Evolutionary conservation across 2,888 invertebrate species (phyloP).

Genomic region (Himalopsyche kuldschensis): DNA sequence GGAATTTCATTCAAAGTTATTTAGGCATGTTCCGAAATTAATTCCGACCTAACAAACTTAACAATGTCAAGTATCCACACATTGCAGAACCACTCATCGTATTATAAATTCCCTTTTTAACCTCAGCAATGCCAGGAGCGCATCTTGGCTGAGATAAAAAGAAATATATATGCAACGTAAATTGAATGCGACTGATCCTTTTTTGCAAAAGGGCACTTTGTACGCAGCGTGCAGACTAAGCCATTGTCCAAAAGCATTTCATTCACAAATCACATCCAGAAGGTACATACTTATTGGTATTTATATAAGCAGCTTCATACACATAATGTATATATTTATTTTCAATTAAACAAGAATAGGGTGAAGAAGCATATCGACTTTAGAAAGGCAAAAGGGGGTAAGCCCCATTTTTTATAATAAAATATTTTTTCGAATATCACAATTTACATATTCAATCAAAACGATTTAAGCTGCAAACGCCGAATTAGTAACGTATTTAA

Average conservation of each 20-base stretch:
- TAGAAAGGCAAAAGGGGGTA: too few relatives aligned
- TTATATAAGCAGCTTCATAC: too few relatives aligned
- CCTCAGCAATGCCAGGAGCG: background rate
- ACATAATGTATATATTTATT: too few relatives aligned
- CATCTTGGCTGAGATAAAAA: background rate
- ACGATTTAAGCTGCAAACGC: too few relatives aligned
- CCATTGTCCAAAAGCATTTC: conserved; percentile 5
- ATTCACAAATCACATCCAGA: background rate
- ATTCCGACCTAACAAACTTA: background rate
- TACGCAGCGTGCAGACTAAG: background rate
- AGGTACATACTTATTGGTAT: background rate
- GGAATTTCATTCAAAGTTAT: background rate
- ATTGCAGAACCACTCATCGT: background rate
- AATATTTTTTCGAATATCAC: too few relatives aligned
- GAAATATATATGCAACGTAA: background rate
- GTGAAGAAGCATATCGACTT: too few relatives aligned
- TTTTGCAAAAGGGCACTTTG: background rate
- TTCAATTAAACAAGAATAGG: too few relatives aligned
- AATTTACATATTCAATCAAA: too few relatives aligned
- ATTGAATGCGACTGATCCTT: background rate
- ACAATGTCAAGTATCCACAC: background rate
- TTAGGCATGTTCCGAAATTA: background rate
- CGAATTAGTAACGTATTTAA: too few relatives aligned
- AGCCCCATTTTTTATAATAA: too few relatives aligned
- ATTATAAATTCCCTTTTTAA: background rate